Evolutionary conservation across 2,888 invertebrate genomes (phyloP), one percentile per base, ranked within the genome.

Genomic region (Andrena marginata): DNA sequence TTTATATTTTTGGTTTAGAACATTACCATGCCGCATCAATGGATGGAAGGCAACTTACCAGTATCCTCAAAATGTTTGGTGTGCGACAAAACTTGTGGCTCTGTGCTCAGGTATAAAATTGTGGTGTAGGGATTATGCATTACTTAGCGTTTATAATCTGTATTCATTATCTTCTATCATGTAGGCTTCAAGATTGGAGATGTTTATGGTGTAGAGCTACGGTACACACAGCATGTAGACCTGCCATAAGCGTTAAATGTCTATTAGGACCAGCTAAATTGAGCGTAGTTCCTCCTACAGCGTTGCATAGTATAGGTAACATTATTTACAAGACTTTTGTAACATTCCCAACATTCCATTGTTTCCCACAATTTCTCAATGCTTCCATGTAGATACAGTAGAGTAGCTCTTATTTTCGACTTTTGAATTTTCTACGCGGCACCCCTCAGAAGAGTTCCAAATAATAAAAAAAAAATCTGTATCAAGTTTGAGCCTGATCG

Each of bases 1-100:
- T 64, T 64, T 63, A 10, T 29, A 70, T 69, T 77, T 49, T 64
- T 63, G 42, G 26, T 84, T 83, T 85, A 97, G 97, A 97, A 96
- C 93, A 97, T 98, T 91, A 97, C 97, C 87, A 98, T 99, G 98
- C 99, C 99, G 16, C 99, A 99, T 95, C 99, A 99, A 93, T 99
- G 99, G 99, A 96, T 99, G 95, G 99, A 99, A 94, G 99, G 99
- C 56, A 99, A 99, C 95, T 95, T 99, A 86, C 98, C 99, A 3
- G 99, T 99, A 75, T 98, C 98, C 76, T 97, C 99, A 81, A 97
- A 98, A 94, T 99, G 99, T 94, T 96, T 96, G 86, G 96, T 98
- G 82, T 99, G 99, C 95, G 99, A 99, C 93, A 98, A 98, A 95
- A 99, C 98, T 8, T 99, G 99, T 94, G 99, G 99, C 77, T 99